These are phyloP conservation scores for Ochropleura plecta DNA, from an alignment of 2,888 invertebrate genomes.

Conservation along the genomic window DNA sequence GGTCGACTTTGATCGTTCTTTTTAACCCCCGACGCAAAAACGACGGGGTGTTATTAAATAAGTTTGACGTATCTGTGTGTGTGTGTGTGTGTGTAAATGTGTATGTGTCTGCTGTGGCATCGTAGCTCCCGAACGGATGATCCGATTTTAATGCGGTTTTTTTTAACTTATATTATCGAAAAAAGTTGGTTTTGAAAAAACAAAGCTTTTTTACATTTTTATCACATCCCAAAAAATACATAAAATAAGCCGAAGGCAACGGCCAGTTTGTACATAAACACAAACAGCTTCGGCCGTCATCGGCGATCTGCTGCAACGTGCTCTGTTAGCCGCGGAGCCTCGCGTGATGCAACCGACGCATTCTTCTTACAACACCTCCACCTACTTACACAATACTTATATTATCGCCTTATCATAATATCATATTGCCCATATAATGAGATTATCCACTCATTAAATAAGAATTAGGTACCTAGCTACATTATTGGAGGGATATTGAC, in stretches of 20 bases:
- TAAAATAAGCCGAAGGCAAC: constrained; percentile 30
- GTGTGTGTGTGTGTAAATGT: too few species aligned
- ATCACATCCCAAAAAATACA: background rate
- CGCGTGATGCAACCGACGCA: constrained; percentile 71
- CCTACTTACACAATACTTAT: constrained; percentile 58
- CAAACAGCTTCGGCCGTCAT: constrained; percentile 52
- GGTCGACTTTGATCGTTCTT: background rate
- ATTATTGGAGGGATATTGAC: background rate
- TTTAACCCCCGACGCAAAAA: too few species aligned
- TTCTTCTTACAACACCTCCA: constrained; percentile 72
- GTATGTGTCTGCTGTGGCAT: too few species aligned
- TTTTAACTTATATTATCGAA: too few species aligned
- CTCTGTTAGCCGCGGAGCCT: constrained; percentile 52
- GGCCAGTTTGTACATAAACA: constrained; percentile 48
- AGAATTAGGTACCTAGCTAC: background rate
- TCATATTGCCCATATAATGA: constrained; percentile 36
- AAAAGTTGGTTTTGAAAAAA: background rate
- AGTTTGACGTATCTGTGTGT: too few species aligned
- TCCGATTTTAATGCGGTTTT: too few species aligned
- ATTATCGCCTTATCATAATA: constrained; percentile 51
- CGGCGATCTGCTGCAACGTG: constrained; percentile 56
- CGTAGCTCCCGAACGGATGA: too few species aligned
- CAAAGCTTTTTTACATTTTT: background rate
- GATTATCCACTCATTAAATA: constrained; percentile 27
- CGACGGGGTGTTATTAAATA: too few species aligned